phyloP scores from a whole-genome alignment of 2,888 invertebrate species.

The Noctua janthe region DNA sequence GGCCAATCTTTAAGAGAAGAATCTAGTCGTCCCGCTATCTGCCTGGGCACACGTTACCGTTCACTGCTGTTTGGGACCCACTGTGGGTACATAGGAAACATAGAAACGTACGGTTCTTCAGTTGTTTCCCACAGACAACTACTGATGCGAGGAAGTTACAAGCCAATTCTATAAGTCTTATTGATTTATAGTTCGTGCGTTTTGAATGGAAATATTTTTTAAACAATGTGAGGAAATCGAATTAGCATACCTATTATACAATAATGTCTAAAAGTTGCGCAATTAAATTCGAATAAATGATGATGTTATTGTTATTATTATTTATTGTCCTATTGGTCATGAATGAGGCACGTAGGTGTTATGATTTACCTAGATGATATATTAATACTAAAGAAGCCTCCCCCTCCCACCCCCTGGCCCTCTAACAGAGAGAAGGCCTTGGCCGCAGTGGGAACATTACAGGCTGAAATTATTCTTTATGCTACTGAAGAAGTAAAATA shows the following conservation, averaged over 20 bases:
- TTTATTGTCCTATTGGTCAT: conserved; percentile 20
- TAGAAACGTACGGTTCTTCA: neutral
- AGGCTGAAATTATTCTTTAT: neutral
- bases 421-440: neutral
- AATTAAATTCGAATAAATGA: conserved; percentile 18
- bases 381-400: neutral
- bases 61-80: neutral
- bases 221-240: conserved; percentile 55
- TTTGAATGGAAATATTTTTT: conserved; percentile 41
- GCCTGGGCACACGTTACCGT: neutral
- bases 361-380: neutral
- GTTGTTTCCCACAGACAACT: conserved; percentile 8
- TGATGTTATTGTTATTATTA: conserved; percentile 4
- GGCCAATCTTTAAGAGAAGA: neutral
- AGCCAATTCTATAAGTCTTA: conserved; percentile 5
- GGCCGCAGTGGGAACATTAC: neutral
- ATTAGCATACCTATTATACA: conserved; percentile 38
- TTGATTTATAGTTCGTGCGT: conserved; percentile 33
- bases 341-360: neutral
- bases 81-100: neutral
- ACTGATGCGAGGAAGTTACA: conserved; percentile 19
- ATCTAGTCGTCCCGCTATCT: neutral
- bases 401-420: no score
- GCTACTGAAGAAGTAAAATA: neutral
- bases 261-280: conserved; percentile 13